A percentile compares a stretch with the other conserved stretches of the same genome.
Conservation (phyloP, 2,113 vertebrate genomes). For the Varanus komodoensis region DNA sequence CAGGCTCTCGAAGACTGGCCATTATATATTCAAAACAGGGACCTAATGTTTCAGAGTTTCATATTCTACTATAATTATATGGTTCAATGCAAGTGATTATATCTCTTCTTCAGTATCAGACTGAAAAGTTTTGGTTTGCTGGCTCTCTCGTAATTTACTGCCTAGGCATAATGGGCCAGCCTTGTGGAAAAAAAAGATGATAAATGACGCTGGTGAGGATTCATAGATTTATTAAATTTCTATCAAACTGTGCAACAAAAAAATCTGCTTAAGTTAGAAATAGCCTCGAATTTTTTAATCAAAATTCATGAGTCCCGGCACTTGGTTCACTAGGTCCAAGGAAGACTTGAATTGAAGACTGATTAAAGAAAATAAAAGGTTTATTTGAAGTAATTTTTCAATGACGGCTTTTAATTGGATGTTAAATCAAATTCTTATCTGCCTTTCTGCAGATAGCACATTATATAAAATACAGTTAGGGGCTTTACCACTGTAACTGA, state of each 20-base stretch:
- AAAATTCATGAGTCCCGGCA: slow-evolving; percentile 91
- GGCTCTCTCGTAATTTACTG: slow-evolving; percentile 92
- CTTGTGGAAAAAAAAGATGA: slow-evolving; percentile 93
- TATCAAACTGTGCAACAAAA: slow-evolving; percentile 93
- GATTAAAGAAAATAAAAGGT: slow-evolving; percentile 96
- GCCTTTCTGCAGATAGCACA: slow-evolving; percentile 93
- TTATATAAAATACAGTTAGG: slow-evolving; percentile 88
- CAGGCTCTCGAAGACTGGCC: slow-evolving; percentile 79
- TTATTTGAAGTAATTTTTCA: slow-evolving; percentile 99
- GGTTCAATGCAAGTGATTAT: slow-evolving; percentile 99
- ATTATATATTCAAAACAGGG: slow-evolving; percentile 94
- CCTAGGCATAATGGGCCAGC: slow-evolving; percentile 91
- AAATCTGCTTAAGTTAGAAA: slow-evolving; percentile 91
- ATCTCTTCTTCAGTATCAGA: slow-evolving; percentile 93
- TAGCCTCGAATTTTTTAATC: slow-evolving; percentile 90
- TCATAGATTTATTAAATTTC: slow-evolving; percentile 99
- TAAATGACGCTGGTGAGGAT: slow-evolving; percentile 95
- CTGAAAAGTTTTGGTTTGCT: slow-evolving; percentile 93
- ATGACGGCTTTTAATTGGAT: slow-evolving; percentile 99
- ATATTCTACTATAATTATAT: slow-evolving; percentile 98
- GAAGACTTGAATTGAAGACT: slow-evolving; percentile 93
- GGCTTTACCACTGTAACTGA: slow-evolving; percentile 87
- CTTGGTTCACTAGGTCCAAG: slow-evolving; percentile 87
- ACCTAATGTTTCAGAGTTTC: slow-evolving; percentile 96
- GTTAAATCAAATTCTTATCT: slow-evolving; percentile 99